Evolutionary conservation across 2,888 invertebrate species (phyloP), one percentile per base, ranked within the genome.

Genomic region (Tachina lurida): DNA sequence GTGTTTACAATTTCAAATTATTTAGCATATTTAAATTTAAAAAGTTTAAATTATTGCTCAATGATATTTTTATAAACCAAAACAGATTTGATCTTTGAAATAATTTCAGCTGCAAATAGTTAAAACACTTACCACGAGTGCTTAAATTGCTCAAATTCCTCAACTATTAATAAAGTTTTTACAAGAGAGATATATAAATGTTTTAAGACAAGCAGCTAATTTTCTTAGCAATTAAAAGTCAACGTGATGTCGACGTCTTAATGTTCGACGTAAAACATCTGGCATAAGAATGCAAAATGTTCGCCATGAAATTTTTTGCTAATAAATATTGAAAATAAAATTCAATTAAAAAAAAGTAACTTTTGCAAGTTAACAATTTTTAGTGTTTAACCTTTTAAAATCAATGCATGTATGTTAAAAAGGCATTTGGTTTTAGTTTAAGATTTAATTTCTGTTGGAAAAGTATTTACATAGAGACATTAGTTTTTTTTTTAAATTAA

Each of bases 151-250:
- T 54, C 15, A 41, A 63, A 79, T 65, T 79, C 49, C 17, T 12
- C 22, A 80, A 71, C 47, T 58, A 73, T 22, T 77, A 45, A 45
- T 45, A 41, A 19, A 13, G 10, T 13, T 60, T 52, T 76, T 62
- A 31, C n/a, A 12, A 17, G 13, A 31, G 12, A 49, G 41, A 49
- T 47, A 67, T 22, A 22, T 71, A 63, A 75, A 74, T 56, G 65
- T 58, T 80, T 47, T 63, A 58, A 71, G 65, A 60, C 49, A 60
- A 73, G 65, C 81, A 87, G 91, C 89, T 90, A 91, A 91, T 91
- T 90, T 90, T 89, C 89, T 88, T 89, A 90, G 90, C 90, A 90
- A 90, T 90, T 90, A 90, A 91, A 90, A 90, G 89, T 89, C 91
- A 91, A 90, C 91, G 91, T 90, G 88, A n/a, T 17, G 49, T 41